phyloP scores from a whole-genome alignment of 1,140 invertebrate species.

The Maconellicoccus hirsutus region DNA sequence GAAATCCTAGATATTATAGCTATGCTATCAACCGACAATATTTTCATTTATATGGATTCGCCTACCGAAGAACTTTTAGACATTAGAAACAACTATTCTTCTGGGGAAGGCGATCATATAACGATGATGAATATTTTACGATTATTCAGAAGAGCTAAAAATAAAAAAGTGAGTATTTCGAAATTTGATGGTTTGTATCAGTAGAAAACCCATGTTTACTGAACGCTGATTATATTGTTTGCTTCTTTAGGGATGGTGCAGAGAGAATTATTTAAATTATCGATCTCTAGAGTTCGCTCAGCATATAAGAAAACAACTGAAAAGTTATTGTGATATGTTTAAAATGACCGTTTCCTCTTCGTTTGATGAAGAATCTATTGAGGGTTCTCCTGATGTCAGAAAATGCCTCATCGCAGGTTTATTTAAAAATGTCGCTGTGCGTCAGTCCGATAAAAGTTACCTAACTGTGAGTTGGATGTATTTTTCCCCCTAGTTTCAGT shows the following conservation, averaged over 20 bases:
- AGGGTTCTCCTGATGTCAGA: constrained; percentile 56
- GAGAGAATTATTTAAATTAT: constrained; percentile 76
- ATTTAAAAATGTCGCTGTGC: constrained; percentile 80
- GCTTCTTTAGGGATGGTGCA: constrained; percentile 87
- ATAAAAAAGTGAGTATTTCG: constrained; percentile 59
- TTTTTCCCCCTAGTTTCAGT: not conserved
- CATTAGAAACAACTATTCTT: constrained; percentile 67
- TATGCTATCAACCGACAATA: constrained; percentile 52
- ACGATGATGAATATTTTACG: constrained; percentile 82
- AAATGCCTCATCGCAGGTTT: constrained; percentile 71
- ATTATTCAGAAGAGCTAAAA: constrained; percentile 55
- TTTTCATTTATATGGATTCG: constrained; percentile 41
- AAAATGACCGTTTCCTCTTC: too few species aligned
- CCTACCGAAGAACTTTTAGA: constrained; percentile 52
- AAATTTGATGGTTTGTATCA: too few species aligned
- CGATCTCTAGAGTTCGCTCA: constrained; percentile 72
- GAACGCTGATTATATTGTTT: not conserved
- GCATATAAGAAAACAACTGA: constrained; percentile 72
- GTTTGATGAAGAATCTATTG: too few species aligned
- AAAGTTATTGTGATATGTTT: constrained; percentile 51
- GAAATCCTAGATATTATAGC: constrained; percentile 65
- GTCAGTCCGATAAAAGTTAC: constrained; percentile 63
- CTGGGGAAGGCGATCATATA: constrained; percentile 82
- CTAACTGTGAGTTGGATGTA: constrained; percentile 45
- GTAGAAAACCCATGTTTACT: too few species aligned